Conservation (phyloP, 2,797 vertebrate species). For the Myotis pilosus region DNA sequence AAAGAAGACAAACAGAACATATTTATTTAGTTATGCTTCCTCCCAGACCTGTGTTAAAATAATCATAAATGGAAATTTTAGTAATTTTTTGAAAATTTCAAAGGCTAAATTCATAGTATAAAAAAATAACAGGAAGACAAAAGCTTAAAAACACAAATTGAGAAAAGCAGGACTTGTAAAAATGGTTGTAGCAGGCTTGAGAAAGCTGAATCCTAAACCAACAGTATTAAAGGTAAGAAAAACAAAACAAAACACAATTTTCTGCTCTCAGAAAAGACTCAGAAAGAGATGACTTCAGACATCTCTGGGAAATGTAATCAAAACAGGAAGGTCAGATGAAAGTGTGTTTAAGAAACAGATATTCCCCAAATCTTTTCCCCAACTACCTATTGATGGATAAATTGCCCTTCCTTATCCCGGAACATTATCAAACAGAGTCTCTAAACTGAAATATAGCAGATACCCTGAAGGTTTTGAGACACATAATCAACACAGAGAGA, state of each 20-base stretch:
- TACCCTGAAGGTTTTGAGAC: background rate
- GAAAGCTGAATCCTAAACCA: background rate
- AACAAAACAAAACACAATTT: background rate
- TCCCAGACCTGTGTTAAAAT: background rate
- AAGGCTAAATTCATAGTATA: background rate
- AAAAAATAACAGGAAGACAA: background rate
- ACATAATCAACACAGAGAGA: background rate
- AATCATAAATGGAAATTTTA: background rate
- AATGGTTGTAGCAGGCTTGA: background rate
- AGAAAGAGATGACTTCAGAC: background rate
- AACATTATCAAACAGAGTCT: background rate
- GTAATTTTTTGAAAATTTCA: background rate
- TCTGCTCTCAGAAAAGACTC: background rate
- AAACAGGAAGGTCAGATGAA: background rate
- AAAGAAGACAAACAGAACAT: background rate
- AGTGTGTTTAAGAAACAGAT: background rate
- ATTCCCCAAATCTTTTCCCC: background rate
- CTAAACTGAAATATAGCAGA: background rate
- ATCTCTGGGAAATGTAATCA: background rate
- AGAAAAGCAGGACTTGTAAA: background rate
- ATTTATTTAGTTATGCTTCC: background rate
- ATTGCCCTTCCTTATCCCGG: background rate
- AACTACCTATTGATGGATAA: background rate
- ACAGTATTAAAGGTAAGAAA: background rate
- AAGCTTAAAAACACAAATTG: background rate